Evolutionary conservation across 2,113 vertebrate species (phyloP), one percentile per base, ranked within the genome.

Genomic region (Syngnathus typhle): DNA sequence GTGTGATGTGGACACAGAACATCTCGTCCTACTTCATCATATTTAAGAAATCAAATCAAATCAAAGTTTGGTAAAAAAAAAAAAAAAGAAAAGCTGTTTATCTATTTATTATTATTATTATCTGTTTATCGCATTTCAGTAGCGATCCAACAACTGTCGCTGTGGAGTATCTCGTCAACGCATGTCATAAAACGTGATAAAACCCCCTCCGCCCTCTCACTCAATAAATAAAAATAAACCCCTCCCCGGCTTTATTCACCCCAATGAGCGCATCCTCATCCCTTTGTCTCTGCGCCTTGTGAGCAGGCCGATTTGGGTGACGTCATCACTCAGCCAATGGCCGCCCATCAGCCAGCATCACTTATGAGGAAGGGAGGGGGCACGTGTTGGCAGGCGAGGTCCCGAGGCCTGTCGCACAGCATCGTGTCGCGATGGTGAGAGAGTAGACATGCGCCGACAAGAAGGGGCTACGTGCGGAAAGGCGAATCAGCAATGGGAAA

Each of bases 321-420:
- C 74, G 27, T 71, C 74, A 71, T 9, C 0, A 47, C n/a, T 61
- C 19, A 68, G 65, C 88, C 88, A 90, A 90, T 89, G 56, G 54
- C 51, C 43, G 43, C 54, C 23, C 63, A 44, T 64, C 64, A 58
- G 59, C 36, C 59, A 58, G 55, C 82, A 67, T 78, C 77, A 72
- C 65, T 1, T 54, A 70, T 47, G 56, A 67, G 32, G 68, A 47
- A 41, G 1, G 2, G 47, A 60, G 76, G 77, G 83, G 71, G 43
- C 86, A 85, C 79, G 85, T 84, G 82, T 75, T 68, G 2, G 64
- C 78, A 81, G 81, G 82, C 63, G 77, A 85, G 87, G 70, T 65
- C 73, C 65, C 46, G 1, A 79, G 59, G 80, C 60, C 59, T 86
- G 87, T 89, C 89, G 76, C 70, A 41, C 64, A 19, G 56, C 69